A percentile compares a stretch with the other conserved stretches of the same genome.
Conservation (phyloP, 1,140 invertebrate species). For the Danaus plexippus region DNA sequence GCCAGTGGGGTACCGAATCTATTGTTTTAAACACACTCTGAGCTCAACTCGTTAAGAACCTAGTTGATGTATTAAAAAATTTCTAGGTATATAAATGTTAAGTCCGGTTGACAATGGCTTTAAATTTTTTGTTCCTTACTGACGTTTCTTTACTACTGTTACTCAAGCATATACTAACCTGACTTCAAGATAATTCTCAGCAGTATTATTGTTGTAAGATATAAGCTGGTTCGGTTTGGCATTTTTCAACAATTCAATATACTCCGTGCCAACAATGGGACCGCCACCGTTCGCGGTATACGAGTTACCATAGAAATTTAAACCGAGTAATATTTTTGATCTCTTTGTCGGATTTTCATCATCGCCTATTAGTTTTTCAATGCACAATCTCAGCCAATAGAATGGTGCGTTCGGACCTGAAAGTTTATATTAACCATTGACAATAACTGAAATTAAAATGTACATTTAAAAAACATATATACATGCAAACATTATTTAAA, state of each 20-base stretch:
- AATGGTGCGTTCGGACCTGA: slow-evolving; percentile 88
- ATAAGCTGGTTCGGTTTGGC: slow-evolving; percentile 78
- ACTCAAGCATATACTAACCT: slow-evolving; percentile 74
- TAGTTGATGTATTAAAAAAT: too few species aligned
- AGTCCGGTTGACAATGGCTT: too few species aligned
- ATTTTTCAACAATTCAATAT: slow-evolving; percentile 78
- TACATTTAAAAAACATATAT: too few species aligned
- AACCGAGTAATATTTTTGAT: slow-evolving; percentile 86
- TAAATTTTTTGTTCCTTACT: too few species aligned
- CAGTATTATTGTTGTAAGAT: slow-evolving; percentile 82
- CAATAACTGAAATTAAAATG: not conserved
- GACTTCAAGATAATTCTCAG: slow-evolving; percentile 90
- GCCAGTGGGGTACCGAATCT: too few species aligned
- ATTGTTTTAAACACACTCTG: slow-evolving; percentile 4
- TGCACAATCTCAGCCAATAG: slow-evolving; percentile 84
- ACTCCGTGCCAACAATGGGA: slow-evolving; percentile 85
- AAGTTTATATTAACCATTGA: slow-evolving; percentile 22
- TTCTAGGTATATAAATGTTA: too few species aligned
- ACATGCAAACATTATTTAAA: too few species aligned
- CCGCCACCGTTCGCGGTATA: slow-evolving; percentile 84
- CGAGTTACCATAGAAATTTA: slow-evolving; percentile 96
- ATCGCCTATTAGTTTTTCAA: slow-evolving; percentile 80
- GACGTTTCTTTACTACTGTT: too few species aligned
- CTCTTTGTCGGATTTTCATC: slow-evolving; percentile 73
- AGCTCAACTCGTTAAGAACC: too few species aligned